These are phyloP conservation scores for Hypercompe scribonia DNA, from an alignment of 2,888 invertebrate species.

Conservation along the genomic window DNA sequence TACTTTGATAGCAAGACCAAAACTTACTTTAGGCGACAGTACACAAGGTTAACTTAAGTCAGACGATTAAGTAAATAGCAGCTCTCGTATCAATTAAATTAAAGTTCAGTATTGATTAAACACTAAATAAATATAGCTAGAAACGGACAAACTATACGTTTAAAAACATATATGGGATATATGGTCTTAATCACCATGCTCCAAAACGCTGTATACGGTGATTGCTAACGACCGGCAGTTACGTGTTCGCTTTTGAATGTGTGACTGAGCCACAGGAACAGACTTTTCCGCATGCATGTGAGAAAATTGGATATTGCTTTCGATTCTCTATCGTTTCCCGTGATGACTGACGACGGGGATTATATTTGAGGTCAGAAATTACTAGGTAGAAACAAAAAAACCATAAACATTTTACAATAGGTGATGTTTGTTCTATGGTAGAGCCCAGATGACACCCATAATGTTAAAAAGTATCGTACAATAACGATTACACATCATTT, in stretches of 20 bases:
- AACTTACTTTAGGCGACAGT: no score
- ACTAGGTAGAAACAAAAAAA: background rate
- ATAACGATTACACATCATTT: no score
- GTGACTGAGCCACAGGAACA: background rate
- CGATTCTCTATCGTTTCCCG: background rate
- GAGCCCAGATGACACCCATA: no score
- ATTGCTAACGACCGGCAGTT: background rate
- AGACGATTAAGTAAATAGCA: no score
- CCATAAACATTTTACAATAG: background rate
- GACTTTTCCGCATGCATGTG: background rate
- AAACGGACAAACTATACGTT: background rate
- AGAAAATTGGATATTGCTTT: background rate
- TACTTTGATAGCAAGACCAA: no score
- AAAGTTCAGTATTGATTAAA: background rate
- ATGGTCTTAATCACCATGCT: background rate
- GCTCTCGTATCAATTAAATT: background rate
- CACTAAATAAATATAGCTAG: background rate
- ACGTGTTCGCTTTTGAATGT: background rate
- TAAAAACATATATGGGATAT: no score
- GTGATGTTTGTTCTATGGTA: background rate
- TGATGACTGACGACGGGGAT: background rate
- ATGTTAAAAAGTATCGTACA: no score
- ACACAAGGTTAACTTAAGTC: no score
- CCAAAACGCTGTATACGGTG: background rate
- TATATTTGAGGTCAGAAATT: background rate